Percentiles rank a stretch among this genome's conserved stretches.
phyloP scores from a whole-genome alignment of 2,888 invertebrate species.

The Ecliptopera silaceata region DNA sequence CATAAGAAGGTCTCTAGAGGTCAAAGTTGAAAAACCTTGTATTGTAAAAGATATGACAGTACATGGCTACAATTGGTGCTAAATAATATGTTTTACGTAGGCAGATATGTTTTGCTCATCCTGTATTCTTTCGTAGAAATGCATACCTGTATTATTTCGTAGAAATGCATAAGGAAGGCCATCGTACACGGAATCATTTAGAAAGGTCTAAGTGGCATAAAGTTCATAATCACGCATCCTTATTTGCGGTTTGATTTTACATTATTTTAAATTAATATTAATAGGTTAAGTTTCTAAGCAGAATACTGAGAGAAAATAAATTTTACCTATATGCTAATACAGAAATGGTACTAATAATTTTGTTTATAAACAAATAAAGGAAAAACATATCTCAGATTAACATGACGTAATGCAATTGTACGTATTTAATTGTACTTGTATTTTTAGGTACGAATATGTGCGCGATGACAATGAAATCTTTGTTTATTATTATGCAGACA shows the following conservation, averaged over 20 bases:
- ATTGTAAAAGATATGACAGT: conserved; percentile 36
- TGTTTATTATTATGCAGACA: conserved; percentile 25
- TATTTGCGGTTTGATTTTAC: conserved; percentile 29
- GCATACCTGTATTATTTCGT: conserved; percentile 39
- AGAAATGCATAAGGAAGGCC: conserved; percentile 48
- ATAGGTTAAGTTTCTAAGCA: too few relatives aligned
- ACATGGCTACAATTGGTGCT: conserved; percentile 6
- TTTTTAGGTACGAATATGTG: background rate
- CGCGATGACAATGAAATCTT: conserved; percentile 26
- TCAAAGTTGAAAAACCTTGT: conserved; percentile 49
- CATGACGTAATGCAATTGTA: conserved; percentile 12
- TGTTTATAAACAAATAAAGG: background rate
- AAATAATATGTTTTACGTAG: conserved; percentile 26
- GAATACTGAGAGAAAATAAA: too few relatives aligned
- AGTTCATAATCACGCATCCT: conserved; percentile 28
- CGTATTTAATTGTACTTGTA: background rate
- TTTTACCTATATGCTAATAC: too few relatives aligned
- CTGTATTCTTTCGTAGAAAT: conserved; percentile 38
- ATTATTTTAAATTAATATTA: background rate
- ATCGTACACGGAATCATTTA: conserved; percentile 29
- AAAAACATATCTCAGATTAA: background rate
- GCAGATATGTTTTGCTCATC: conserved; percentile 12
- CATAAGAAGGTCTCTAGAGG: conserved; percentile 47
- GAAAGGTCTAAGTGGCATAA: conserved; percentile 28
- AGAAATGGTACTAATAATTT: too few relatives aligned